A percentile compares a stretch with the other conserved stretches of the same genome.
Evolutionary conservation across 2,797 vertebrate genomes (phyloP).

Genomic region (Borostomias antarcticus): DNA sequence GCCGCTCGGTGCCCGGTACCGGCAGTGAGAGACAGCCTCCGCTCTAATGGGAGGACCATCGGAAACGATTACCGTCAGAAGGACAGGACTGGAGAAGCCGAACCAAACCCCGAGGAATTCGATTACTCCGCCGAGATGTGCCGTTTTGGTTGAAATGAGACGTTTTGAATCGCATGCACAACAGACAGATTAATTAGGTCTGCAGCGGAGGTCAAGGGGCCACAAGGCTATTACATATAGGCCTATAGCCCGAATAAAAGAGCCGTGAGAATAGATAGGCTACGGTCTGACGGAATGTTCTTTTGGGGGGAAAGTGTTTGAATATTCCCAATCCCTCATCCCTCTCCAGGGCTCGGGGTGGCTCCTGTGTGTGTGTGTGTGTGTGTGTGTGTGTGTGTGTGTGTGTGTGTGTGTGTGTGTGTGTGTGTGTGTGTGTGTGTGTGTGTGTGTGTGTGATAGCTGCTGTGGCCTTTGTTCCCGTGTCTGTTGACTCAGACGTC

Average conservation of each 20-base stretch:
- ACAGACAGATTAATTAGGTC: constrained; percentile 9
- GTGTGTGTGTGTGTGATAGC: background rate
- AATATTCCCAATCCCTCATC: constrained; percentile 1
- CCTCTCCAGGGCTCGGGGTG: constrained; percentile 8
- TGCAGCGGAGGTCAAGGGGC: background rate
- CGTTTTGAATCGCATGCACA: constrained; percentile 46
- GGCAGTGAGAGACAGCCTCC: constrained; percentile 29
- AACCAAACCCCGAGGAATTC: constrained; percentile 48
- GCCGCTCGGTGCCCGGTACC: constrained; percentile 12
- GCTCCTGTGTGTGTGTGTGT: no score
- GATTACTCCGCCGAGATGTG: constrained; percentile 36
- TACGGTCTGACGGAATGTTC: background rate
- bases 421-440: no score
- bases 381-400: no score
- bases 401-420: no score
- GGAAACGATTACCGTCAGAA: constrained; percentile 60
- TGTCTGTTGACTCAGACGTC: constrained; percentile 73
- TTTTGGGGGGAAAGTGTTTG: background rate
- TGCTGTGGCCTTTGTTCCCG: constrained; percentile 19
- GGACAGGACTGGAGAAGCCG: constrained; percentile 31
- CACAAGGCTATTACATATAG: background rate
- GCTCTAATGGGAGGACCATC: constrained; percentile 52
- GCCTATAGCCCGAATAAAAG: background rate
- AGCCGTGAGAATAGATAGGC: background rate
- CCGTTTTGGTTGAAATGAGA: constrained; percentile 42